phyloP scores from a whole-genome alignment of 2,797 vertebrate species.

The Hozukius guyotensis region DNA sequence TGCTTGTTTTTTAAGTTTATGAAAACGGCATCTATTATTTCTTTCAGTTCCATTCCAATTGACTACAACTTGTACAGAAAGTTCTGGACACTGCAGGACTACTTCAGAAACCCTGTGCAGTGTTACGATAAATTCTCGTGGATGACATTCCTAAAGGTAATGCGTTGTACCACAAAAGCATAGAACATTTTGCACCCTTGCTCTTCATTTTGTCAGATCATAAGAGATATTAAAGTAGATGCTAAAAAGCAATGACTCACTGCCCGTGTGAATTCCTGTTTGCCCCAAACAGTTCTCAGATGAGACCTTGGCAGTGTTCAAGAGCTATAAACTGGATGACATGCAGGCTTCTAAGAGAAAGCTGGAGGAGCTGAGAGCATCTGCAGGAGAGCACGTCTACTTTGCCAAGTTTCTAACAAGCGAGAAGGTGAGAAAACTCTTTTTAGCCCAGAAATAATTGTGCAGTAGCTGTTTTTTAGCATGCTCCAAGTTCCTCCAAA shows the following conservation, averaged over 20 bases:
- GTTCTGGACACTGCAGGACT: constrained; percentile 99
- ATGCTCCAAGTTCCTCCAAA: background rate
- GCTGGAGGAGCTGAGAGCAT: constrained; percentile 91
- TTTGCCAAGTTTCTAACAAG: constrained; percentile 99
- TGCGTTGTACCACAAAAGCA: background rate
- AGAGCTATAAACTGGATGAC: constrained; percentile 97
- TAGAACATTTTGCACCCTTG: background rate
- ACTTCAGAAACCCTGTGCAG: constrained; percentile 97
- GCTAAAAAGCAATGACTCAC: background rate
- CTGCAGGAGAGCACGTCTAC: constrained; percentile 94
- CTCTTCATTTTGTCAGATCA: background rate
- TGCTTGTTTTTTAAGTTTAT: background rate
- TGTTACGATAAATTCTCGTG: constrained; percentile 97
- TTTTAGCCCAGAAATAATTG: background rate
- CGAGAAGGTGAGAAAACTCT: constrained; percentile 88
- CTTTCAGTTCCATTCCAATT: constrained; percentile 94
- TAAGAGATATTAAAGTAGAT: background rate
- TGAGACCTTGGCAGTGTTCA: constrained; percentile 96
- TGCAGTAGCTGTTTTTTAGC: background rate
- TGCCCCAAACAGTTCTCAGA: constrained; percentile 89
- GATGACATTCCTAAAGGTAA: constrained; percentile 98
- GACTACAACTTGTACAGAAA: constrained; percentile 99
- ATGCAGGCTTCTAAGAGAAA: constrained; percentile 97
- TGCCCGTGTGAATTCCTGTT: background rate
- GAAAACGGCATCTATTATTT: background rate